Evolutionary conservation across 1,140 invertebrate species (phyloP), one percentile per base, ranked within the genome.

Genomic region (Drosophila leontia): DNA sequence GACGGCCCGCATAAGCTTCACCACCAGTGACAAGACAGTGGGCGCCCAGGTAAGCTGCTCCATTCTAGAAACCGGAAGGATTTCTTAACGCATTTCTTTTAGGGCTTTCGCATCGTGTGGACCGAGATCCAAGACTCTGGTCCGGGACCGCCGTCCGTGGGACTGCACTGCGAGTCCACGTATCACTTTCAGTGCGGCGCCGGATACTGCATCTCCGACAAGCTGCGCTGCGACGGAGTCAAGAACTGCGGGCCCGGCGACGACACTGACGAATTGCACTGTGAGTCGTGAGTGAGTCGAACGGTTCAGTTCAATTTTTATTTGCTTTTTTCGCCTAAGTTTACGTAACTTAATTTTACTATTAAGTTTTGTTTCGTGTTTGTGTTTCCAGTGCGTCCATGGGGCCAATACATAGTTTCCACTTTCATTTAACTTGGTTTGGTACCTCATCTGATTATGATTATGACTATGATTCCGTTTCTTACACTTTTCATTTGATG

Each of bases 51-150:
- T 93, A 8, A 72, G 78, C 32, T 3, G 3, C 6, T 1, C 6
- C 50, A 6, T 7, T 5, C 1, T 13, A 7, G 11, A n/a, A 12
- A 19, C 11, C 1, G 7, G 8, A 29, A 11, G 11, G 9, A 51
- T 17, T 11, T 41, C 5, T n/a, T 6, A 26, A 45, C 17, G 11
- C 7, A 13, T 48, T n/a, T 47, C 26, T n/a, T 23, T 5, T n/a
- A 95, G 86, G 97, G 98, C 56, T 99, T 98, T 93, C 95, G 96
- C 78, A 96, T 96, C 29, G 95, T 97, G 50, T 98, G 97, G 97
- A 98, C 97, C 19, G 97, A 98, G 94, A 95, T 97, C 69, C 94
- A 94, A 70, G 94, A 93, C 48, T 94, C 94, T 11, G 91, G 88
- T 13, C 88, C 91, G 61, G 92, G 92, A 59, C 88, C 92, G 53